Evolutionary conservation across 2,113 vertebrate species (phyloP).

Genomic region (Opisthocomus hoazin): DNA sequence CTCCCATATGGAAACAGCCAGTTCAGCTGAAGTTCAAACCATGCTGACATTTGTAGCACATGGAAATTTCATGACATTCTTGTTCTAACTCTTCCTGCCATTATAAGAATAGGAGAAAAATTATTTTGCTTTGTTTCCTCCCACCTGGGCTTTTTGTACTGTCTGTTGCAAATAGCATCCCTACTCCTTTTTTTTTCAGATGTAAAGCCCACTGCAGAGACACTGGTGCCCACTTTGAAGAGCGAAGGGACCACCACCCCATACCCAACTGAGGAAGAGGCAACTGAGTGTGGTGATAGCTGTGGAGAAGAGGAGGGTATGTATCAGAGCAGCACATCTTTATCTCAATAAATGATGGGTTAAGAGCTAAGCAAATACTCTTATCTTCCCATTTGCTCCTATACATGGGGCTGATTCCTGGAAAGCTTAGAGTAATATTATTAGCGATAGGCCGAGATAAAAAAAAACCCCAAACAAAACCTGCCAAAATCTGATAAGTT

Average conservation of each 20-base stretch:
- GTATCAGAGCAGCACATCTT: conserved; percentile 19
- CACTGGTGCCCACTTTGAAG: conserved; percentile 81
- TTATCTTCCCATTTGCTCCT: conserved; percentile 35
- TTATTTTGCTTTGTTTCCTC: background rate
- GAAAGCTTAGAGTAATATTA: conserved; percentile 49
- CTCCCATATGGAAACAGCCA: conserved; percentile 7
- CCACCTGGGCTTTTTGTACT: background rate
- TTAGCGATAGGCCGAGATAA: conserved; percentile 6
- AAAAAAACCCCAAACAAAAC: background rate
- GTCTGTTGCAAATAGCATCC: background rate
- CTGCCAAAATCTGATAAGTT: conserved; percentile 54
- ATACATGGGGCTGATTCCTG: conserved; percentile 15
- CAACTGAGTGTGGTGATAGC: conserved; percentile 72
- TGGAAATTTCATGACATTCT: background rate
- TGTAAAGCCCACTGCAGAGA: conserved; percentile 83
- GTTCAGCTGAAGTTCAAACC: conserved; percentile 46
- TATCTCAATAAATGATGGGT: background rate
- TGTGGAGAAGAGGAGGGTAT: conserved; percentile 75
- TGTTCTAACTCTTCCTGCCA: background rate
- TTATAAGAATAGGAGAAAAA: background rate
- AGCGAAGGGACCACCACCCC: conserved; percentile 80
- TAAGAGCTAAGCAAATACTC: conserved; percentile 19
- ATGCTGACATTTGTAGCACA: background rate
- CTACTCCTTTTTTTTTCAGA: conserved; percentile 66
- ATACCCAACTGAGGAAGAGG: conserved; percentile 71